Conservation (phyloP, 1,140 invertebrate species). For the Cotesia typhae region DNA sequence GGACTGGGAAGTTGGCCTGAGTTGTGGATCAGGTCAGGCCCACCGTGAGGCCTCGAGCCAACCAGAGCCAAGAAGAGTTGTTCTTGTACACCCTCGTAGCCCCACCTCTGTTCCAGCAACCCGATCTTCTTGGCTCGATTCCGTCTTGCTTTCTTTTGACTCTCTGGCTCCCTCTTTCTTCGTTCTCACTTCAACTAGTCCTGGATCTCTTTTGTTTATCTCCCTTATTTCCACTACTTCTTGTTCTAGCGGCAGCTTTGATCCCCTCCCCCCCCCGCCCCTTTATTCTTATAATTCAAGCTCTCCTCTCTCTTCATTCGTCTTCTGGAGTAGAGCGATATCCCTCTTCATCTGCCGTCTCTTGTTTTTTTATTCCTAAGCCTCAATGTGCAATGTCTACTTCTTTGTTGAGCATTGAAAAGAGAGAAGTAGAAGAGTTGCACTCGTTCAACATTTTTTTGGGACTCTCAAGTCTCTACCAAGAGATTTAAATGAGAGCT, state of each 20-base stretch:
- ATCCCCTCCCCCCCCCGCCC: slow-evolving; percentile 28
- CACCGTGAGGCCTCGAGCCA: slow-evolving; percentile 61
- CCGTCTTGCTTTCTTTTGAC: slow-evolving; percentile 7
- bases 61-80: slow-evolving; percentile 62
- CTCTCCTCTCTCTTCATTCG: slow-evolving; percentile 42
- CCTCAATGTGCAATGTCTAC: slow-evolving; percentile 17
- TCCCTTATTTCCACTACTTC: slow-evolving; percentile 39
- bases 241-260: slow-evolving; percentile 21
- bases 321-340: slow-evolving; percentile 28
- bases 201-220: slow-evolving; percentile 27
- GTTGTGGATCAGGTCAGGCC: slow-evolving; percentile 58
- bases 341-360: slow-evolving; percentile 33
- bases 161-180: slow-evolving; percentile 13
- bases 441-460: slow-evolving; percentile 23
- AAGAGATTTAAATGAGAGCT: slow-evolving; percentile 52
- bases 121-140: slow-evolving; percentile 33
- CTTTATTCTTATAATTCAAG: slow-evolving; percentile 34
- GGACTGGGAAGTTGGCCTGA: slow-evolving; percentile 38
- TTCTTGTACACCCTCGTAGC: slow-evolving; percentile 60
- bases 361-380: slow-evolving; percentile 28
- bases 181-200: slow-evolving; percentile 31
- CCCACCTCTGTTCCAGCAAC: slow-evolving; percentile 59
- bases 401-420: slow-evolving; percentile 25
- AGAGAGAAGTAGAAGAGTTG: slow-evolving; percentile 1
- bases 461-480: slow-evolving; percentile 17